Conservation (phyloP, 2,113 vertebrate genomes). For the Austrofundulus limnaeus region DNA sequence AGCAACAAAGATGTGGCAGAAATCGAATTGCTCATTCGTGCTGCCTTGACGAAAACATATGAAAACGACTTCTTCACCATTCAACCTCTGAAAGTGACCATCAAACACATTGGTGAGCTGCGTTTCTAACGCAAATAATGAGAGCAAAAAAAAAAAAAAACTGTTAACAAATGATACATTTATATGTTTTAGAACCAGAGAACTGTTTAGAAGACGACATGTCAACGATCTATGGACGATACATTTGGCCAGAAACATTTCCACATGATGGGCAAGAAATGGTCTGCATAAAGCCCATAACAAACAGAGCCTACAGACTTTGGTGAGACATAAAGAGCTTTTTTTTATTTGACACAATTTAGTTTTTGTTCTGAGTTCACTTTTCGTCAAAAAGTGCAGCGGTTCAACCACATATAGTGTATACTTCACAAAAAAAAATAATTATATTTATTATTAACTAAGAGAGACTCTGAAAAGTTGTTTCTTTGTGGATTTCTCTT, state of each 20-base stretch:
- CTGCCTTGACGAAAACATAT: constrained; percentile 45
- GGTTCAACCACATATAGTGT: too few species aligned
- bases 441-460: too few species aligned
- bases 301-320: constrained; percentile 53
- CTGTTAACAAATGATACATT: not conserved
- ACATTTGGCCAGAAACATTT: constrained; percentile 62
- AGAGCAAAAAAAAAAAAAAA: not conserved
- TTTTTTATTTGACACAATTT: not conserved
- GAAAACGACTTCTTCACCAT: constrained; percentile 45
- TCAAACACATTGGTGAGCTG: constrained; percentile 61
- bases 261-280: constrained; percentile 55
- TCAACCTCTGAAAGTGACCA: not conserved
- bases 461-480: too few species aligned
- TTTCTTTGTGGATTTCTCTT: too few species aligned
- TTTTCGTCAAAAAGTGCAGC: too few species aligned
- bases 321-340: constrained; percentile 62
- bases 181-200: constrained; percentile 56
- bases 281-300: constrained; percentile 41
- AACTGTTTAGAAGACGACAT: constrained; percentile 64
- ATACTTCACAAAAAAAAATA: too few species aligned
- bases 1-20: constrained; percentile 13
- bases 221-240: constrained; percentile 65
- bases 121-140: not conserved
- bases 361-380: too few species aligned
- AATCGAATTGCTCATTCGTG: constrained; percentile 17